Evolutionary conservation across 2,888 invertebrate species (phyloP), one percentile per base, ranked within the genome.

Genomic region (Schrankia costaestrigalis): DNA sequence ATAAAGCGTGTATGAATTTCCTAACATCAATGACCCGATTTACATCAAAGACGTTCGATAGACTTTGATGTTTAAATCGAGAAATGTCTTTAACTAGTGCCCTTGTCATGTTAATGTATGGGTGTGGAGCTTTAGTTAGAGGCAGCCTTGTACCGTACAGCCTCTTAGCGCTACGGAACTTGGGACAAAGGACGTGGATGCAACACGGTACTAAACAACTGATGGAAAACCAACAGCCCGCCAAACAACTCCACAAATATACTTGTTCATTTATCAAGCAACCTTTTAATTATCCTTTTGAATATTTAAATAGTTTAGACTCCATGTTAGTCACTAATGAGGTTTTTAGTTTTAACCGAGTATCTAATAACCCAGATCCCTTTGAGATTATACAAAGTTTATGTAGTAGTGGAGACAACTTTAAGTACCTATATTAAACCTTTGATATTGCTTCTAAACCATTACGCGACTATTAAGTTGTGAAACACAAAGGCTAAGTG

Each of bases 31-130:
- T 79, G 78, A 75, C 70, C 69, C 67, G 70, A 69, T 71, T 60
- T 59, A 81, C 72, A 81, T 83, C 82, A 82, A 84, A 82, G 75
- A 56, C 57, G 51, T 70, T 65, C 57, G 66, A 73, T 70, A 68
- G 63, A 68, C 82, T 83, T 84, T 82, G 82, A 84, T 79, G 82
- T 83, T 78, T 72, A 71, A 80, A 79, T 76, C 67, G 52, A 52
- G 51, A 52, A 44, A 47, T 38, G 44, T 49, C 70, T 76, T 68
- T 71, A 77, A 75, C 68, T 71, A 70, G 64, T 78, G 74, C 71
- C 77, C 77, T 75, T 73, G 78, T 74, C 51, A 56, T 57, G 51
- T 43, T 51, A 56, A 56, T 57, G 67, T 57, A 60, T 63, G 59
- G 68, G 63, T 63, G 60, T 64, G 63, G 57, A 46, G 57, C 60